Evolutionary conservation across 2,888 invertebrate genomes (phyloP), one percentile per base, ranked within the genome.

Genomic region (Ormyrus labotus): DNA sequence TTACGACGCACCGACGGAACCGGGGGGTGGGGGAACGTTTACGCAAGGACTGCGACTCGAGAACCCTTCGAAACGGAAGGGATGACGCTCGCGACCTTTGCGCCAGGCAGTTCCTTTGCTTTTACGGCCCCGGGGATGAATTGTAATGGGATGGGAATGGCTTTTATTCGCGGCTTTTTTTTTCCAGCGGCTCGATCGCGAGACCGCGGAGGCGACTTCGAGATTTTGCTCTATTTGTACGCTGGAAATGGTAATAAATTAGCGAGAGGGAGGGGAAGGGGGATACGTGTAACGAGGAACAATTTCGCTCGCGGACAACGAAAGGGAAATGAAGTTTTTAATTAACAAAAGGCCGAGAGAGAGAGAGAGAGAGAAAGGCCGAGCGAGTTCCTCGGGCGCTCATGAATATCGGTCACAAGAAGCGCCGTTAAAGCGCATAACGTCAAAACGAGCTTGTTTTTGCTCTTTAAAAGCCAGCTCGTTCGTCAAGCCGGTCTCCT

Each of bases 391-490:
- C 34, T 34, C 3, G 34, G 34, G 34, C 34, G 47, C n/a, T 77
- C 64, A 64, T 45, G 53, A 67, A 72, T 71, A 78, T 72, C 60
- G 72, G 71, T 72, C 71, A 60, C n/a, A 71, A 61, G 51, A 60
- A 68, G 67, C 60, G 68, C 63, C 48, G 10, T 13, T 45, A 34
- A 13, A 34, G 50, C 60, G 45, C 8, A 61, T 51, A 69, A 65
- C 47, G 71, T 53, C 51, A 65, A 57, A 71, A 72, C 51, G 65
- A 71, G 47, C 7, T 58, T 72, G 74, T 80, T 75, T 75, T 60
- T 75, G 60, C 71, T 65, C 75, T 75, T 80, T 75, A 80, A 80
- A 64, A 19, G 71, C 50, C 55, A 47, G 60, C 55, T 71, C 70
- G 55, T 80, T 80, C 80, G 80, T 80, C 71, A 67, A 69, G 67